Conservation (phyloP, 2,797 vertebrate species). For the Sarcoramphus papa region DNA sequence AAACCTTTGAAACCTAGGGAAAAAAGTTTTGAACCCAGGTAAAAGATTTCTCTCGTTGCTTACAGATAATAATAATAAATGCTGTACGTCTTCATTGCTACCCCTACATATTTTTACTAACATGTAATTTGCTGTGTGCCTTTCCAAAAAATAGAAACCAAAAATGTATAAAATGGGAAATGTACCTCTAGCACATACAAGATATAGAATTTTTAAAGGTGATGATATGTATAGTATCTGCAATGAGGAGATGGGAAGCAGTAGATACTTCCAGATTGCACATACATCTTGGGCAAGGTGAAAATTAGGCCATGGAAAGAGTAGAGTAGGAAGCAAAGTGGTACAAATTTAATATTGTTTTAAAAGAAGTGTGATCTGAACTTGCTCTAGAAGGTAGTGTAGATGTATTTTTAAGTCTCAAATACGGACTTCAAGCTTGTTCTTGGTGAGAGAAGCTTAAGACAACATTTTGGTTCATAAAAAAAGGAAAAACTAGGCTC, state of each 20-base stretch:
- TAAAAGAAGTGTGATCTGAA: background rate
- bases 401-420: background rate
- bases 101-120: background rate
- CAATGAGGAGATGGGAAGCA: background rate
- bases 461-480: background rate
- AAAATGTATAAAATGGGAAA: background rate
- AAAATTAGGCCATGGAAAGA: no score
- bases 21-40: background rate
- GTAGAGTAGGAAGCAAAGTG: background rate
- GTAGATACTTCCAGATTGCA: background rate
- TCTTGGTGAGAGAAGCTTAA: background rate
- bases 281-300: background rate
- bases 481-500: background rate
- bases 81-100: background rate
- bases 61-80: background rate
- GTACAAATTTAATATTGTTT: background rate
- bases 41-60: background rate
- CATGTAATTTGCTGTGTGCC: background rate
- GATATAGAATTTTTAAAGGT: background rate
- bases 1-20: background rate
- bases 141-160: background rate
- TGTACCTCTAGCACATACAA: background rate
- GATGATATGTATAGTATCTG: background rate
- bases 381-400: background rate
- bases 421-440: background rate